These are phyloP conservation scores for Macropis europaea DNA, from an alignment of 2,888 invertebrate species.

Conservation along the genomic window DNA sequence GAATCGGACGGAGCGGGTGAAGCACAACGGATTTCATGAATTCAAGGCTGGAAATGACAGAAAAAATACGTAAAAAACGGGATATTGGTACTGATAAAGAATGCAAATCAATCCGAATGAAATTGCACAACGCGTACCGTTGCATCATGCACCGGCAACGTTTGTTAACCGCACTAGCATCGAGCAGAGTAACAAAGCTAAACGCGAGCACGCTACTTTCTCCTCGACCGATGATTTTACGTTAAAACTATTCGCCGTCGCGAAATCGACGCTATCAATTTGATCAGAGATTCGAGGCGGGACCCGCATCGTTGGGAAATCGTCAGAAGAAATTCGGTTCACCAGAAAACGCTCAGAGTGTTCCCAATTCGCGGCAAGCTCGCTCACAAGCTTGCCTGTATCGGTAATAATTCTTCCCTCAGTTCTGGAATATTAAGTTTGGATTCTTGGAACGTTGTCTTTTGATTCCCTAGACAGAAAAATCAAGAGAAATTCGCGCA, in stretches of 20 bases:
- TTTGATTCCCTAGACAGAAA: too few species aligned
- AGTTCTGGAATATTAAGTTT: too few species aligned
- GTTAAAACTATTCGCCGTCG: not conserved
- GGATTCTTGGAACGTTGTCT: too few species aligned
- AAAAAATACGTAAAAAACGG: not conserved
- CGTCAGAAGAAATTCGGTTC: not conserved
- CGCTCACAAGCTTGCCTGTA: too few species aligned
- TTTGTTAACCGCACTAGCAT: conserved; percentile 23
- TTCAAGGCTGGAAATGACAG: conserved; percentile 1
- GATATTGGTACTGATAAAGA: not conserved
- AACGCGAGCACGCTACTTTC: conserved; percentile 33
- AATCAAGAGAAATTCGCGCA: too few species aligned
- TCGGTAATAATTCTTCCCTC: too few species aligned
- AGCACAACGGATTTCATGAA: conserved; percentile 1
- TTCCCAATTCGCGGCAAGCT: too few species aligned
- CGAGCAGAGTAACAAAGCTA: conserved; percentile 24
- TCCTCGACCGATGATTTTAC: conserved; percentile 22
- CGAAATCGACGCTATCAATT: not conserved
- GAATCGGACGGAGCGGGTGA: not conserved
- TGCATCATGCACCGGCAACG: conserved; percentile 32
- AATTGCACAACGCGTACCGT: conserved; percentile 34
- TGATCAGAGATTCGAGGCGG: not conserved
- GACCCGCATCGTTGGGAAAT: conserved; percentile 12
- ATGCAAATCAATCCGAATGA: conserved; percentile 19
- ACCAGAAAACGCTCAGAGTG: too few species aligned